Evolutionary conservation across 2,113 vertebrate species (phyloP).

Genomic region (Brachionichthys hirsutus): DNA sequence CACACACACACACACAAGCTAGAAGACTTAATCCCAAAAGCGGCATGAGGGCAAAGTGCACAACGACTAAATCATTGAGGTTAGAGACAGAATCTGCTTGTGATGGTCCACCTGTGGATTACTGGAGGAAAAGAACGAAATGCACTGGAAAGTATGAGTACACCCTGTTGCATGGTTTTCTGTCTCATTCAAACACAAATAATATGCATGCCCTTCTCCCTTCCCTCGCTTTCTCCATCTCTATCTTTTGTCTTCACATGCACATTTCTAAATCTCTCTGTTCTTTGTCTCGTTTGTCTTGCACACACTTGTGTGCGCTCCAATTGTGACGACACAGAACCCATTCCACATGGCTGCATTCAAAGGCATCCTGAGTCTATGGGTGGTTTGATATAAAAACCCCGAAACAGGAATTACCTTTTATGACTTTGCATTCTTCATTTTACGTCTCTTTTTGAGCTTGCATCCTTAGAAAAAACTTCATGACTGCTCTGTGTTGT

Average conservation of each 20-base stretch:
- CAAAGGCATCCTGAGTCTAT: conserved; percentile 67
- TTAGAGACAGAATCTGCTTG: conserved; percentile 59
- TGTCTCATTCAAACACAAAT: conserved; percentile 36
- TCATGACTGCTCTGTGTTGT: conserved; percentile 61
- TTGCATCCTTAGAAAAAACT: conserved; percentile 45
- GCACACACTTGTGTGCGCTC: conserved; percentile 22
- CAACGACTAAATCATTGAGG: conserved; percentile 58
- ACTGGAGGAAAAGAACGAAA: conserved; percentile 60
- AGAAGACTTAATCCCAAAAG: conserved; percentile 60
- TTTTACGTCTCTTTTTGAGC: conserved; percentile 69
- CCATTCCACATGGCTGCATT: conserved; percentile 48
- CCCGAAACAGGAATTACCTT: conserved; percentile 63
- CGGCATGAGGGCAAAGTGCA: conserved; percentile 49
- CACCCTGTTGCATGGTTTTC: conserved; percentile 36
- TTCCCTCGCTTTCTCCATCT: not conserved
- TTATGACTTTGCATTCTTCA: conserved; percentile 75
- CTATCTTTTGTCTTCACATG: conserved; percentile 1
- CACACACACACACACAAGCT: conserved; percentile 46
- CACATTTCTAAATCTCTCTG: conserved; percentile 23
- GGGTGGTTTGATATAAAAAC: conserved; percentile 69
- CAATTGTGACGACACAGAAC: conserved; percentile 32
- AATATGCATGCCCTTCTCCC: conserved; percentile 19
- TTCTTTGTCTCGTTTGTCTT: conserved; percentile 3
- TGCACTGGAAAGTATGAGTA: conserved; percentile 69
- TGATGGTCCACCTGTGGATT: conserved; percentile 76